Conservation (phyloP, 2,888 invertebrate species). For the Adelognathus sp. region DNA sequence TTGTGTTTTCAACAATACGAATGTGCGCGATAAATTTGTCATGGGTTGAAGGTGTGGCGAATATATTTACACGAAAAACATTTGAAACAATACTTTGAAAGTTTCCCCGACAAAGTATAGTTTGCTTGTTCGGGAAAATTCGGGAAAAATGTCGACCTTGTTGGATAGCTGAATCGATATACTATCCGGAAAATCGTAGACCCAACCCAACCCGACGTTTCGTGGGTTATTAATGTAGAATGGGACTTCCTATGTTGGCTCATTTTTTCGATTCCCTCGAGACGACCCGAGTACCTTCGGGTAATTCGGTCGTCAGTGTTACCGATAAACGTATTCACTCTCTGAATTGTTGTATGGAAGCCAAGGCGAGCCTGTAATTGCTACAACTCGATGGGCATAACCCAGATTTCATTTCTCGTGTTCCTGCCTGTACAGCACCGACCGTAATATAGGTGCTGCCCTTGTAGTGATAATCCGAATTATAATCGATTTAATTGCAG, state of each 20-base stretch:
- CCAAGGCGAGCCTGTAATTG: constrained; percentile 64
- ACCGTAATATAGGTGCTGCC: constrained; percentile 50
- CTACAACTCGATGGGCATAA: constrained; percentile 65
- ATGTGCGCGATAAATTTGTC: not conserved
- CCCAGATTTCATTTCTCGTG: constrained; percentile 62
- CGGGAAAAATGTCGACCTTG: too few relatives aligned
- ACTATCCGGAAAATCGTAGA: not conserved
- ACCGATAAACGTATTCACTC: constrained; percentile 51
- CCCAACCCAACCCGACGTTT: not conserved
- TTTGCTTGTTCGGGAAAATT: too few relatives aligned
- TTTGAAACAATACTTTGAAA: too few relatives aligned
- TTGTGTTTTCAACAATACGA: not conserved
- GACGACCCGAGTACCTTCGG: constrained; percentile 4
- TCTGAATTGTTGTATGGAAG: constrained; percentile 62
- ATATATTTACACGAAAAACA: too few relatives aligned
- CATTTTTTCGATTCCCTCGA: not conserved
- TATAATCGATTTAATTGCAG: constrained; percentile 54
- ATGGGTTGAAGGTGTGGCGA: too few relatives aligned
- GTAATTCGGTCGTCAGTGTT: constrained; percentile 27
- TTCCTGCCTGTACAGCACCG: constrained; percentile 26
- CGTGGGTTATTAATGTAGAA: not conserved
- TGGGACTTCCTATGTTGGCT: not conserved
- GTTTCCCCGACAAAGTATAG: too few relatives aligned
- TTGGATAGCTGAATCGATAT: too few relatives aligned
- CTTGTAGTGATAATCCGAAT: constrained; percentile 58